These are phyloP conservation scores for Temnopleurus reevesii DNA, from an alignment of 53 echinoderm and acorn worm genomes.

Conservation along the genomic window DNA sequence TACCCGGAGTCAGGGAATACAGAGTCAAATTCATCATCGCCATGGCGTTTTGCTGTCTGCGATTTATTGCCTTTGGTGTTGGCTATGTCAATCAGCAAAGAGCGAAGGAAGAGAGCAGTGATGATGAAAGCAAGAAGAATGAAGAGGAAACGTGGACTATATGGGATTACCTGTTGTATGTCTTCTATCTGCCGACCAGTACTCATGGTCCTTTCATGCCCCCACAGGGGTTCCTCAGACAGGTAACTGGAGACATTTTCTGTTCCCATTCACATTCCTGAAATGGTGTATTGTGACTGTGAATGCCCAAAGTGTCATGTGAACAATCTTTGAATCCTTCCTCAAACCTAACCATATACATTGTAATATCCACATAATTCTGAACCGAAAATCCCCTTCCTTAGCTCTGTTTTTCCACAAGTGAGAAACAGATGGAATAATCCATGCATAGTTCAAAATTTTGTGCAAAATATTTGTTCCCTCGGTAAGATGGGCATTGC, in stretches of 20 bases:
- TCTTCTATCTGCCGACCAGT: slow-evolving; percentile 81
- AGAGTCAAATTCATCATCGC: slow-evolving; percentile 26
- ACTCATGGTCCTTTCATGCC: slow-evolving; percentile 31
- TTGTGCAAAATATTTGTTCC: too few relatives aligned
- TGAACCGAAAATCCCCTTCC: too few relatives aligned
- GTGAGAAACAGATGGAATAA: too few relatives aligned
- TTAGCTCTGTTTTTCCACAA: too few relatives aligned
- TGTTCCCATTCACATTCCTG: too few relatives aligned
- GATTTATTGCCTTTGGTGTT: slow-evolving; percentile 40
- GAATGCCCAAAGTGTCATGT: too few relatives aligned
- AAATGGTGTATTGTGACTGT: too few relatives aligned
- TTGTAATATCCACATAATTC: too few relatives aligned
- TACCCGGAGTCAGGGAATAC: not conserved
- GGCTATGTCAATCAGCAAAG: slow-evolving; percentile 9
- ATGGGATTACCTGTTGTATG: slow-evolving; percentile 73
- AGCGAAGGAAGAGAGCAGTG: not conserved
- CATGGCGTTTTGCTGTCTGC: slow-evolving; percentile 47
- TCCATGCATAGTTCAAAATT: too few relatives aligned
- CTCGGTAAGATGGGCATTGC: too few relatives aligned
- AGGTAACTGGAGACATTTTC: slow-evolving; percentile 12
- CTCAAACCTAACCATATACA: too few relatives aligned
- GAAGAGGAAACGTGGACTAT: slow-evolving; percentile 51
- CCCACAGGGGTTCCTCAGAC: slow-evolving; percentile 22
- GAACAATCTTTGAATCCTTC: too few relatives aligned
- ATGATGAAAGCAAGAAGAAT: not conserved